These are phyloP conservation scores for Limonius californicus DNA, from an alignment of 1,140 invertebrate species.

Conservation along the genomic window DNA sequence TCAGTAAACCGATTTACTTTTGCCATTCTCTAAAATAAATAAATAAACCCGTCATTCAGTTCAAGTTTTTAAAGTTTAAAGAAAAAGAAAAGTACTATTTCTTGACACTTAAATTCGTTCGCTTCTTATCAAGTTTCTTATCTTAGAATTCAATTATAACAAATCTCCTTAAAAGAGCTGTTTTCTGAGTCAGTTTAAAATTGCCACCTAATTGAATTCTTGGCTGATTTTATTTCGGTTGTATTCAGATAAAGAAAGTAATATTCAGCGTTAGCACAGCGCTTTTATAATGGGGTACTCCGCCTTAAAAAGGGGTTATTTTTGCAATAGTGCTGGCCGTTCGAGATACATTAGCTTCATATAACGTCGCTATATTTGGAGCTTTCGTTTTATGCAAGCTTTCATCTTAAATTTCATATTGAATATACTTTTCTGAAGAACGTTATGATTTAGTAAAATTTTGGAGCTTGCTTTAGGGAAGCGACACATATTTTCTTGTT, in stretches of 20 bases:
- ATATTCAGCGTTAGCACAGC: background rate
- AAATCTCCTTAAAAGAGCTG: constrained; percentile 10
- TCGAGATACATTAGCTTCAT: constrained; percentile 2
- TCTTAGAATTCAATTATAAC: constrained; percentile 14
- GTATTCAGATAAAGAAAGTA: constrained; percentile 13
- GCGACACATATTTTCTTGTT: too few species aligned
- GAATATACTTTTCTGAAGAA: background rate
- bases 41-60: too few species aligned
- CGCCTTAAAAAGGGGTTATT: background rate
- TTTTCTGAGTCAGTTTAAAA: constrained; percentile 4
- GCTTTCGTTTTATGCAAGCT: constrained; percentile 5
- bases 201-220: constrained; percentile 15
- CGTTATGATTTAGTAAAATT: too few species aligned
- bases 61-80: too few species aligned
- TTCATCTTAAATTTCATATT: constrained; percentile 4
- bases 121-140: constrained; percentile 6
- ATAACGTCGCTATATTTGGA: background rate
- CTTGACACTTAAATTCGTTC: background rate
- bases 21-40: too few species aligned
- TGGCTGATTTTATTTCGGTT: constrained; percentile 8
- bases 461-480: too few species aligned
- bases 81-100: too few species aligned
- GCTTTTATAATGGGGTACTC: constrained; percentile 3
- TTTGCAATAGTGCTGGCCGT: background rate
- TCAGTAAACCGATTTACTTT: too few species aligned